Evolutionary conservation across 2,888 invertebrate species (phyloP).

Genomic region (Synergus laeviventris): DNA sequence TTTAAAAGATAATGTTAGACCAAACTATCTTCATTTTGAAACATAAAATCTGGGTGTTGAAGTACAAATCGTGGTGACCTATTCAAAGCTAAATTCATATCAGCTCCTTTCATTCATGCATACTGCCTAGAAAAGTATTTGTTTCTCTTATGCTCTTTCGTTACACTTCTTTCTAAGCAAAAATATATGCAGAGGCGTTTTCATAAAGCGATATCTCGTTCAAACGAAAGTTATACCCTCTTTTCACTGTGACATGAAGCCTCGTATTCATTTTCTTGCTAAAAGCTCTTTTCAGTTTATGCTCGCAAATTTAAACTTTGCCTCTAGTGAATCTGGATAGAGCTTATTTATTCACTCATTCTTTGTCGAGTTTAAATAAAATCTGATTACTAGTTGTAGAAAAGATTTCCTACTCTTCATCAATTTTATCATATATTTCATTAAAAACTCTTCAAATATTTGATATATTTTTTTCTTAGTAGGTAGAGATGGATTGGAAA

Average conservation of each 20-base stretch:
- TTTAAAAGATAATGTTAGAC: background rate
- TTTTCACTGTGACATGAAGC: conserved; percentile 8
- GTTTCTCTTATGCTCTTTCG: no score
- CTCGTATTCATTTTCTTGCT: conserved; percentile 13
- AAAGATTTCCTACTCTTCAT: conserved; percentile 8
- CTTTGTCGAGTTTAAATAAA: conserved; percentile 7
- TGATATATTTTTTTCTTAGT: conserved; percentile 2
- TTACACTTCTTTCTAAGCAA: background rate
- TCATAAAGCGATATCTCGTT: conserved; percentile 18
- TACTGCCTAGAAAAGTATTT: no score
- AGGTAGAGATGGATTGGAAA: conserved; percentile 2
- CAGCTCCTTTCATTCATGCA: no score
- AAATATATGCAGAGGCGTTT: conserved; percentile 10
- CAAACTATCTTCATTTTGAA: no score
- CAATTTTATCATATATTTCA: background rate
- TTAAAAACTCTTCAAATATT: conserved; percentile 21
- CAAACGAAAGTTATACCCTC: conserved; percentile 6
- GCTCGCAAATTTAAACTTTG: conserved; percentile 11
- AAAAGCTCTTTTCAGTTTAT: conserved; percentile 6
- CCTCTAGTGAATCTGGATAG: conserved; percentile 17
- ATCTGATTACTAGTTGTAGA: background rate
- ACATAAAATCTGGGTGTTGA: no score
- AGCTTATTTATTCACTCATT: background rate
- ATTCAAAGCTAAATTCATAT: no score
- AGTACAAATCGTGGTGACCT: no score